Evolutionary conservation across 2,113 vertebrate genomes (phyloP), one percentile per base, ranked within the genome.

Genomic region (Archilochus colubris): DNA sequence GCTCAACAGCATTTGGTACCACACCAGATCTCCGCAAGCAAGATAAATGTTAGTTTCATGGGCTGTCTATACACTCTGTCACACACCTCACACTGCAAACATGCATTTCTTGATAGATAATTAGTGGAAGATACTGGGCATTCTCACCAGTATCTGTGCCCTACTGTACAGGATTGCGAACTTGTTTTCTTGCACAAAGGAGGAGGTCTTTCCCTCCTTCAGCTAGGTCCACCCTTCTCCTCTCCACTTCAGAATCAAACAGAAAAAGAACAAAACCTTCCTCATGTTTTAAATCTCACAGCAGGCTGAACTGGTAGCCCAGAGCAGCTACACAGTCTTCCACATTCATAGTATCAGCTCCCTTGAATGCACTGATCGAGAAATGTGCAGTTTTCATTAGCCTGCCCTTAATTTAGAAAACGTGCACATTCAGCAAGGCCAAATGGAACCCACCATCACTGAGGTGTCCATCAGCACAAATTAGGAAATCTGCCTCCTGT

Each of bases 381-480:
- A 40, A 89, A 51, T 1, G 21, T 24, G 58, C 51, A 31, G 72
- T 73, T 95, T 93, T 67, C 78, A 17, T 21, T 44, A 61, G 53
- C 33, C 73, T 68, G 86, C 76, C 89, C 85, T 67, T 87, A 92
- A 95, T 68, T 82, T 95, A 76, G 91, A 82, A 93, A 95, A 89
- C 40, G 67, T 81, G 91, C 74, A 8, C 16, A 10, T n/a, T 83
- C 50, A 2, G 76, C 62, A 11, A 55, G 96, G 92, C 61, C 9
- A 23, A 38, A 61, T 68, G 67, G 81, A 91, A 81, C 31, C 4
- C 8, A 38, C 81, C 83, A 27, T 75, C 72, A 30, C 31, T 44
- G 48, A 40, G 19, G 72, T 21, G 69, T 92, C 89, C 53, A 44
- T 74, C 14, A 9, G 25, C 36, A 93, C 89, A 48, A 80, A 90